A percentile compares a stretch with the other conserved stretches of the same genome.
phyloP scores from a whole-genome alignment of 2,113 vertebrate genomes.

The Syngnathus scovelli region DNA sequence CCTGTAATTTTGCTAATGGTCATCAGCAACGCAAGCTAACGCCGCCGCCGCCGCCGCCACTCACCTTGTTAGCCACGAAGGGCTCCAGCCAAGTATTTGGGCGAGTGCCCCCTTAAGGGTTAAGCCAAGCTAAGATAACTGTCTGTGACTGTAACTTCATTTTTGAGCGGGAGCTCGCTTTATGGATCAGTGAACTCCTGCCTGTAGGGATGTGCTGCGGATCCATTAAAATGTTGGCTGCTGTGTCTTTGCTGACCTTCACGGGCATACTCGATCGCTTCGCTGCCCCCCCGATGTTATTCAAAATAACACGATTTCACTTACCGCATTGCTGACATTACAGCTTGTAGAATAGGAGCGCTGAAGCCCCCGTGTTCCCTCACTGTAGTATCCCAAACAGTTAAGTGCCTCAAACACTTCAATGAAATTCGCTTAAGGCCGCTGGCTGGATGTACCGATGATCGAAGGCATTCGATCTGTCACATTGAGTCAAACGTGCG shows the following conservation, averaged over 20 bases:
- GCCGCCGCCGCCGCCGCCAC: too few relatives aligned
- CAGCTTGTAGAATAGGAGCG: background rate
- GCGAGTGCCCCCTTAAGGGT: background rate
- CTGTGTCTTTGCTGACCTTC: conserved; percentile 20
- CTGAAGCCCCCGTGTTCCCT: background rate
- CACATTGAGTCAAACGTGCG: background rate
- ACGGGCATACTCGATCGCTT: background rate
- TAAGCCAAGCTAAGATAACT: conserved; percentile 6
- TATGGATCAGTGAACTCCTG: conserved; percentile 9
- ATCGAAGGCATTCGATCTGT: background rate
- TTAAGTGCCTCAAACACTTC: background rate
- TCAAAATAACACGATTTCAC: conserved; percentile 19
- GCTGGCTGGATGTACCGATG: background rate
- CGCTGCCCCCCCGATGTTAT: conserved; percentile 13
- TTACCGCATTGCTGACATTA: background rate
- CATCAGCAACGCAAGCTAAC: background rate
- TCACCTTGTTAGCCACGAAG: background rate
- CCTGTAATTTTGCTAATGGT: background rate
- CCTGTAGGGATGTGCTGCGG: conserved; percentile 4
- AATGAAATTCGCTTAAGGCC: background rate
- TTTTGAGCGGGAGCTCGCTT: background rate
- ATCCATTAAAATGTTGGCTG: conserved; percentile 12
- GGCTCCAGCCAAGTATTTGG: background rate
- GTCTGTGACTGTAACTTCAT: background rate
- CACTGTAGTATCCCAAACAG: background rate